These are phyloP conservation scores for Cryptus viduatorius DNA, from an alignment of 2,888 invertebrate species.

Conservation along the genomic window DNA sequence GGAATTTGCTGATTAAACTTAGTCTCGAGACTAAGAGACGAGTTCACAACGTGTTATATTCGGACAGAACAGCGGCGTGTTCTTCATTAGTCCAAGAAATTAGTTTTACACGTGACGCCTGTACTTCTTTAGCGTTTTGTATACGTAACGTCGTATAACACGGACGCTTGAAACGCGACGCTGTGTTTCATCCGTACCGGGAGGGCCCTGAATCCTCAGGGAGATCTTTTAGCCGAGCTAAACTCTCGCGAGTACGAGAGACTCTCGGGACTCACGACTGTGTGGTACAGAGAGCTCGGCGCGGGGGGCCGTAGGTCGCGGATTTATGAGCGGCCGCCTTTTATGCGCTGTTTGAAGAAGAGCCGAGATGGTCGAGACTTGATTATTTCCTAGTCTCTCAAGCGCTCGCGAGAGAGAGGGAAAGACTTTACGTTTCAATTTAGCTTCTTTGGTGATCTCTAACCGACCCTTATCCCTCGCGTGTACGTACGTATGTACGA, in stretches of 20 bases:
- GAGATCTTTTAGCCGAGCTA: conserved; percentile 20
- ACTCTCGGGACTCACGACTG: conserved; percentile 22
- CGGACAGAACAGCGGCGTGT: conserved; percentile 16
- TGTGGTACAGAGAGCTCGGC: conserved; percentile 22
- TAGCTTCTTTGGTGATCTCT: conserved; percentile 69
- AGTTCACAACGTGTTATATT: background rate
- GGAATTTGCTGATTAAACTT: background rate
- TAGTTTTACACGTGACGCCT: conserved; percentile 72
- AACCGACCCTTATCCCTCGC: conserved; percentile 36
- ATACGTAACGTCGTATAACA: conserved; percentile 48
- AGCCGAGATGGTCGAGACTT: conserved; percentile 67
- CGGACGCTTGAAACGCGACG: conserved; percentile 45
- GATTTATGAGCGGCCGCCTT: conserved; percentile 73
- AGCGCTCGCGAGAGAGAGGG: conserved; percentile 24
- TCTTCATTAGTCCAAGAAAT: conserved; percentile 72
- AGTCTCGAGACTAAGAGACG: background rate
- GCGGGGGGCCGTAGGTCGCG: conserved; percentile 68
- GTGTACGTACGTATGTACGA: conserved; percentile 14
- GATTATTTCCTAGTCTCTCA: conserved; percentile 74
- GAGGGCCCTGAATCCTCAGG: conserved; percentile 30
- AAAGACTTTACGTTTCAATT: conserved; percentile 74
- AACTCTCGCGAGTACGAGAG: conserved; percentile 39
- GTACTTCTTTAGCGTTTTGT: conserved; percentile 47
- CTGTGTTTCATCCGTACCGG: conserved; percentile 9
- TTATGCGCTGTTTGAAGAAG: conserved; percentile 74